phyloP scores from a whole-genome alignment of 1,140 invertebrate species.

The Drosophila fuyamai region DNA sequence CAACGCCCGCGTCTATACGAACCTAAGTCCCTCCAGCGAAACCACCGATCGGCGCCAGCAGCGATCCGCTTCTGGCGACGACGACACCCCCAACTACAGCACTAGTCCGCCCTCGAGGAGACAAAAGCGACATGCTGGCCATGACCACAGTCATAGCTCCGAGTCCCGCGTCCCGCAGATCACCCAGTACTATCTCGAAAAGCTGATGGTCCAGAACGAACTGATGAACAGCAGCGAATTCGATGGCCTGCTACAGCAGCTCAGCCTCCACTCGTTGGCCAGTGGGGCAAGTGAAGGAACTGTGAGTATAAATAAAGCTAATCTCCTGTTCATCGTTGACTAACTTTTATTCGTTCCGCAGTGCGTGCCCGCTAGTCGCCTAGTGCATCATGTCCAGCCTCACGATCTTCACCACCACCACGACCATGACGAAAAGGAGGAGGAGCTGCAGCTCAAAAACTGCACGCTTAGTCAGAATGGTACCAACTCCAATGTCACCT shows the following conservation, averaged over 20 bases:
- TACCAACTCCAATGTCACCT: slow-evolving; percentile 27
- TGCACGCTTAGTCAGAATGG: slow-evolving; percentile 39
- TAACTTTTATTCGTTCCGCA: slow-evolving; percentile 7
- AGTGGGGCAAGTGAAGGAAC: slow-evolving; percentile 85
- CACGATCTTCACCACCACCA: slow-evolving; percentile 62
- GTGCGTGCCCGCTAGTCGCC: slow-evolving; percentile 54
- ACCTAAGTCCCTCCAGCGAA: slow-evolving; percentile 73
- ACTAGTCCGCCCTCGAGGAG: slow-evolving; percentile 67
- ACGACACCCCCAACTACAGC: slow-evolving; percentile 72
- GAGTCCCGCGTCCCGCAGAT: slow-evolving; percentile 54
- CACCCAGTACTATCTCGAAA: slow-evolving; percentile 83
- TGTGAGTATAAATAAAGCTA: slow-evolving; percentile 74
- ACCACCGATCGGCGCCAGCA: slow-evolving; percentile 71
- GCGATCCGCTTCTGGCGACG: slow-evolving; percentile 50
- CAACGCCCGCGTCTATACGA: slow-evolving; percentile 64
- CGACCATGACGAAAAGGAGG: slow-evolving; percentile 24
- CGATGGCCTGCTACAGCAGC: slow-evolving; percentile 87
- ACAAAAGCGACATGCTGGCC: slow-evolving; percentile 75
- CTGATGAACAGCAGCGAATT: slow-evolving; percentile 84
- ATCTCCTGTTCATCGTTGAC: neutral
- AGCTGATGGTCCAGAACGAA: slow-evolving; percentile 85
- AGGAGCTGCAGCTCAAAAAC: slow-evolving; percentile 34
- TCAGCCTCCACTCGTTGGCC: slow-evolving; percentile 87
- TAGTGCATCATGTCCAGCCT: slow-evolving; percentile 75
- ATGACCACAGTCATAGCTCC: slow-evolving; percentile 18